Evolutionary conservation across 2,888 invertebrate genomes (phyloP).

Genomic region (Dilophus febrilis): DNA sequence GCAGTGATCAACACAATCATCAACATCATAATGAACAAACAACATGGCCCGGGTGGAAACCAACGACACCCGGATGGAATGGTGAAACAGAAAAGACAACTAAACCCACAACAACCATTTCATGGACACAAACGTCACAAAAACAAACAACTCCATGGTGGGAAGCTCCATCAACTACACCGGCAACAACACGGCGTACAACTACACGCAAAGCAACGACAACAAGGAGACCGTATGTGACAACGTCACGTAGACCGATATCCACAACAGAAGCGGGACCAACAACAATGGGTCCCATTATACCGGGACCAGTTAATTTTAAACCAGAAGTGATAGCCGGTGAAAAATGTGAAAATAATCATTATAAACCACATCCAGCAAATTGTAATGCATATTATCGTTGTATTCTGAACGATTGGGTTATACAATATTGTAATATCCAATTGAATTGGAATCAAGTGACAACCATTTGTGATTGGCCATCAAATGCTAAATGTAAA

Average conservation of each 20-base stretch:
- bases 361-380: slow-evolving; percentile 40
- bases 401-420: slow-evolving; percentile 55
- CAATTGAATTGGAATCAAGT: slow-evolving; percentile 63
- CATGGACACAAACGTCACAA: slow-evolving; percentile 17
- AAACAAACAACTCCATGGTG: slow-evolving; percentile 29
- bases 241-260: slow-evolving; percentile 12
- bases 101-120: slow-evolving; percentile 20
- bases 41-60: slow-evolving; percentile 22
- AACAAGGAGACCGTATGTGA: slow-evolving; percentile 14
- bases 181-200: slow-evolving; percentile 17
- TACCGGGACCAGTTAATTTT: slow-evolving; percentile 30
- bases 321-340: slow-evolving; percentile 25
- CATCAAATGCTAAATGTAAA: slow-evolving; percentile 49
- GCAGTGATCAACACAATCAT: slow-evolving; percentile 6
- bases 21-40: slow-evolving; percentile 17
- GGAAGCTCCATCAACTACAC: slow-evolving; percentile 21
- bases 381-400: slow-evolving; percentile 63
- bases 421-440: slow-evolving; percentile 57
- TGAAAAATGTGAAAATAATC: slow-evolving; percentile 28
- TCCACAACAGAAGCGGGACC: slow-evolving; percentile 13
- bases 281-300: slow-evolving; percentile 17
- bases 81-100: slow-evolving; percentile 20
- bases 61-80: slow-evolving; percentile 14
- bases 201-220: slow-evolving; percentile 17
- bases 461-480: slow-evolving; percentile 64